Evolutionary conservation across 2,797 vertebrate genomes (phyloP).

Genomic region (Lutra lutra): DNA sequence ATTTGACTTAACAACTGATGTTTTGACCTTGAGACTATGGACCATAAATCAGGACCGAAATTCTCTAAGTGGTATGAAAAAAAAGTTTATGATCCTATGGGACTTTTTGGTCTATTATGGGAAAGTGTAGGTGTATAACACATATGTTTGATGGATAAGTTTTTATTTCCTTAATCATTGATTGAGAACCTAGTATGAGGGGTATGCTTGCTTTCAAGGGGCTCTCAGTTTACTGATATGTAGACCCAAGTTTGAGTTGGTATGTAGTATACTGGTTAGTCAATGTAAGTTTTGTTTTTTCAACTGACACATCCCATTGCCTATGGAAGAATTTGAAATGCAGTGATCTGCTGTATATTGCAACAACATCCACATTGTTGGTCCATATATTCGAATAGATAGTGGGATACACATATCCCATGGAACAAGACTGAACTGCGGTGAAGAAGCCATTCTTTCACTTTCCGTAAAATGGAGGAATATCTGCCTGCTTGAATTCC

Average conservation of each 20-base stretch:
- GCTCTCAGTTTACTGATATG: neutral
- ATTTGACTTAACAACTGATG: neutral
- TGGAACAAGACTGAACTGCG: neutral
- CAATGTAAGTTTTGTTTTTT: neutral
- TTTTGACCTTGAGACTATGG: neutral
- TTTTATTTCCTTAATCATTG: neutral
- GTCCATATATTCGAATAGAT: too few species aligned
- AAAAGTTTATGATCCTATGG: rapidly evolving
- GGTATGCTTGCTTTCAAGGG: neutral
- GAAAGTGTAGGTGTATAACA: neutral
- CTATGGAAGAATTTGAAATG: neutral
- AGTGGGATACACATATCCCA: rapidly evolving
- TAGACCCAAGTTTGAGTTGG: neutral
- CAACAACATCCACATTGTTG: neutral
- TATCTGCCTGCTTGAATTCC: neutral
- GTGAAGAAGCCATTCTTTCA: neutral
- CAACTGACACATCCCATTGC: rapidly evolving
- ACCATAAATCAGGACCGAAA: neutral
- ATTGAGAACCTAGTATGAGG: neutral
- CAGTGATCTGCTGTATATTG: neutral
- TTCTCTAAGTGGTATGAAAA: neutral
- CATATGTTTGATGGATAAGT: neutral
- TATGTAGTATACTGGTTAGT: neutral
- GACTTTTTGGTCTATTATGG: neutral
- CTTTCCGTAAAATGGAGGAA: neutral